These are phyloP conservation scores for Lutraria lutraria DNA, from an alignment of 2,888 invertebrate genomes.

Conservation along the genomic window DNA sequence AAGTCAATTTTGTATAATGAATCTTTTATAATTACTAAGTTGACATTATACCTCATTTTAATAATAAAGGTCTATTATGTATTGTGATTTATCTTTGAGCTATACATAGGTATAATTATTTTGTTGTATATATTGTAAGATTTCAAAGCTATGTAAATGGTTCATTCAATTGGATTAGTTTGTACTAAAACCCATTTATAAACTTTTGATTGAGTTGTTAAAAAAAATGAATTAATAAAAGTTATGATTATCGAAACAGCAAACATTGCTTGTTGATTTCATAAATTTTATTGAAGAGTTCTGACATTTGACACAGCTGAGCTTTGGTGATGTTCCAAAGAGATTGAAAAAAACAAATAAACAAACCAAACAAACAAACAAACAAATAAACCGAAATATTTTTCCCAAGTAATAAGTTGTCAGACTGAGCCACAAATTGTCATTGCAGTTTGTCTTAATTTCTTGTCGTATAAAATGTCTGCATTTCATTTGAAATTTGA, in stretches of 20 bases:
- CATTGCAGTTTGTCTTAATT: too few species aligned
- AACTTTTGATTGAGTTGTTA: conserved; percentile 3
- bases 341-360: not conserved
- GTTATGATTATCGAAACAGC: not conserved
- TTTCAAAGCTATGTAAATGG: not conserved
- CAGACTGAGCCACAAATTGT: too few species aligned
- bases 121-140: not conserved
- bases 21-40: not conserved
- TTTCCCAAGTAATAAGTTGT: too few species aligned
- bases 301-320: not conserved
- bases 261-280: not conserved
- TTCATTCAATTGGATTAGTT: not conserved
- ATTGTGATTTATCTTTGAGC: not conserved
- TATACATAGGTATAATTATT: not conserved
- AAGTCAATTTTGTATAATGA: not conserved
- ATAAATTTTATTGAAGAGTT: not conserved
- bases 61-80: not conserved
- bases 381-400: too few species aligned
- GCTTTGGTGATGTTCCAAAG: not conserved
- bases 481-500: too few species aligned
- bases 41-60: not conserved
- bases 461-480: too few species aligned
- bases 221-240: not conserved
- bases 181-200: not conserved
- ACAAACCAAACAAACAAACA: too few species aligned